These are phyloP conservation scores for Hypsopygia costalis DNA, from an alignment of 2,888 invertebrate species.

Conservation along the genomic window DNA sequence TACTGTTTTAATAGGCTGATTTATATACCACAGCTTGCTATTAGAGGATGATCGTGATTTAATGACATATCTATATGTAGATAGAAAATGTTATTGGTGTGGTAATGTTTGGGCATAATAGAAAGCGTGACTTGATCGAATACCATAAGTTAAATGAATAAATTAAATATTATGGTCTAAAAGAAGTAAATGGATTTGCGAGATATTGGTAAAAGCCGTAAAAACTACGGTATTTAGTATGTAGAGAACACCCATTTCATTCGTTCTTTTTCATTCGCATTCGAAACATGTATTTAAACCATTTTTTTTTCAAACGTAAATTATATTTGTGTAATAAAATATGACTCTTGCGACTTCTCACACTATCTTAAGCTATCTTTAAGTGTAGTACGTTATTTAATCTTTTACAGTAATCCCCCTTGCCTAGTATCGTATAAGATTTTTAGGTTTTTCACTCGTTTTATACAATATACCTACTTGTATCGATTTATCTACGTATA, in stretches of 20 bases:
- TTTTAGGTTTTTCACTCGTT: constrained; percentile 79
- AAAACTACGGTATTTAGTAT: neutral
- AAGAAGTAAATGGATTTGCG: constrained; percentile 5
- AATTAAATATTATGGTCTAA: constrained; percentile 1
- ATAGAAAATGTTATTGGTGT: constrained; percentile 69
- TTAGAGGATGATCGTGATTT: constrained; percentile 69
- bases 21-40: constrained; percentile 58
- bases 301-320: constrained; percentile 13
- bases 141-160: constrained; percentile 4
- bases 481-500: constrained; percentile 69
- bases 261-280: constrained; percentile 13
- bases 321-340: constrained; percentile 15
- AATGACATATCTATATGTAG: constrained; percentile 77
- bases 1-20: constrained; percentile 21
- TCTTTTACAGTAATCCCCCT: constrained; percentile 68
- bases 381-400: constrained; percentile 73
- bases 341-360: constrained; percentile 44
- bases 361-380: constrained; percentile 75
- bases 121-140: constrained; percentile 31
- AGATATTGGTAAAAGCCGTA: neutral
- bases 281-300: neutral
- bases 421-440: constrained; percentile 69
- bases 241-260: neutral
- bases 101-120: constrained; percentile 39
- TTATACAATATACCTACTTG: constrained; percentile 75